Evolutionary conservation across 2,797 vertebrate genomes (phyloP), one percentile per base, ranked within the genome.

Genomic region (Coendou prehensilis): DNA sequence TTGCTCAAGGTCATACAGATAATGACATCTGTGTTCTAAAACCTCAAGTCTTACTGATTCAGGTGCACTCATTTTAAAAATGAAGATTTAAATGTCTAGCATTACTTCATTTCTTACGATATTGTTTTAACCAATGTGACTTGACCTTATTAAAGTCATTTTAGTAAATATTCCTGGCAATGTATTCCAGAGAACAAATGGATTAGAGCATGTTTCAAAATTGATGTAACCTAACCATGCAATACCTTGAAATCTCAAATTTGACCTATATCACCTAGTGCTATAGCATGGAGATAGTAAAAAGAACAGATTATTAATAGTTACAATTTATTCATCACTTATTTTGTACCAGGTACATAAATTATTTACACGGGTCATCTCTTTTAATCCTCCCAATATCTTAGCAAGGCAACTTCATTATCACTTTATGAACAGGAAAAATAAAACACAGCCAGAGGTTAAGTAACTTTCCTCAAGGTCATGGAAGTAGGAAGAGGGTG

Each of bases 181-280:
- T 89, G 10, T 79, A 59, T 81, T 91, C 30, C 41, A 87, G 61
- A 86, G 15, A 84, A 92, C 33, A 93, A 89, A 92, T 85, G 50
- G 7, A 89, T 91, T 89, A 95, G n/a, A 87, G 45, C 50, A n/a
- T 91, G 64, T 87, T 93, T 92, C 88, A 94, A 94, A 93, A 87
- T 90, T 88, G 17, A 54, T 95, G 6, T 87, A 78, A 56, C 45
- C 50, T 95, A 91, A 76, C 28, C 41, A 91, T 94, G 30, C 2
- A 93, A 78, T 90, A 57, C 30, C 28, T 87, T 94, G 81, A 95
- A 89, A 91, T 95, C 82, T 87, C 50, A 89, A 84, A 80, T 82
- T 92, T 97, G 82, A 91, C 90, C 67, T 86, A 5, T 14, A 78
- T 93, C 50, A 94, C 61, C 52, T 83, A 59, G 86, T n/a, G 87